Evolutionary conservation across 2,113 vertebrate species (phyloP).

Genomic region (Nibea coibor): DNA sequence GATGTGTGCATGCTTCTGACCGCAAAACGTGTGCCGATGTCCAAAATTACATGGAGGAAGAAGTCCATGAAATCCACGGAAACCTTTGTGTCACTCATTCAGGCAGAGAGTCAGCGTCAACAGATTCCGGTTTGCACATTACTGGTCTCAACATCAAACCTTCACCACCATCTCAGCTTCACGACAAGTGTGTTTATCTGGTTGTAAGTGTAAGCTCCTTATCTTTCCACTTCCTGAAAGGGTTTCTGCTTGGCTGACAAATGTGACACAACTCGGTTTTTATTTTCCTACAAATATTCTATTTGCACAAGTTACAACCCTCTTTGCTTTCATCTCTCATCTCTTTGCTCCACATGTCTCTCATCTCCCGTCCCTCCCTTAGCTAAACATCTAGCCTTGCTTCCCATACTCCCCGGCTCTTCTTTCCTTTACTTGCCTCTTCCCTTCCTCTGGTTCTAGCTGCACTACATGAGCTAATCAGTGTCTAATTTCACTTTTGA

Average conservation of each 20-base stretch:
- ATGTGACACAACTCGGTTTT: neutral
- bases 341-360: neutral
- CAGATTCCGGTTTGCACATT: neutral
- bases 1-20: neutral
- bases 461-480: conserved; percentile 71
- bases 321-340: conserved; percentile 28
- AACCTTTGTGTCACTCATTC: neutral
- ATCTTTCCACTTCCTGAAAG: neutral
- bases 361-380: neutral
- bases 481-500: conserved; percentile 81
- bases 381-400: neutral
- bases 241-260: neutral
- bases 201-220: neutral
- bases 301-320: neutral
- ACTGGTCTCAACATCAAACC: neutral
- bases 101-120: neutral
- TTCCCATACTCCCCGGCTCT: neutral
- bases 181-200: neutral
- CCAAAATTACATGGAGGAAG: neutral
- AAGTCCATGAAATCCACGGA: neutral
- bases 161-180: neutral
- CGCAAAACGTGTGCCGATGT: neutral
- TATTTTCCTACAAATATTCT: neutral
- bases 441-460: conserved; percentile 45
- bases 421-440: conserved; percentile 8